Percentiles rank a stretch among this genome's conserved stretches.
Evolutionary conservation across 92 coral and sea anemone genomes (phyloP).

Genomic region (Phenganax stokvisi): DNA sequence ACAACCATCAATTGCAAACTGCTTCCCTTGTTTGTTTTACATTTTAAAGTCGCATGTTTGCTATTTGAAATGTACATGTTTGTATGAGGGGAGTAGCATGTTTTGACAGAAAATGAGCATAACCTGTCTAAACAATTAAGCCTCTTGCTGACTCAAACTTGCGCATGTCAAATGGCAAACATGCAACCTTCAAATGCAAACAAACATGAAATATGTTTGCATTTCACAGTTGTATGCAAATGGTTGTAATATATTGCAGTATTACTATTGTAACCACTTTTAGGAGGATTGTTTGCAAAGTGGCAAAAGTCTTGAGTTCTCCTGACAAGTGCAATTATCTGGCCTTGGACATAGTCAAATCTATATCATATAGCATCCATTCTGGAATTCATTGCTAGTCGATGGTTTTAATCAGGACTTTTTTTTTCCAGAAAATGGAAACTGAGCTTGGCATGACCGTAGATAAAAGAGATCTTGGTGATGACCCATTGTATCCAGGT

Average conservation of each 20-base stretch:
- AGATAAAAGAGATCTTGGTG: constrained; percentile 65
- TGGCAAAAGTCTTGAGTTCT: neutral
- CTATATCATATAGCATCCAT: neutral
- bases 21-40: too few relatives aligned
- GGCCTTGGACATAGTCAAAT: neutral
- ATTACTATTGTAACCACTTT: neutral
- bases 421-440: constrained; percentile 47
- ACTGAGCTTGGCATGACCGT: constrained; percentile 52
- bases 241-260: neutral
- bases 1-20: too few relatives aligned
- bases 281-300: neutral
- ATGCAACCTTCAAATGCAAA: too few relatives aligned
- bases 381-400: neutral
- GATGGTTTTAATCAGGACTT: neutral
- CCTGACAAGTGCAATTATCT: neutral
- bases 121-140: too few relatives aligned
- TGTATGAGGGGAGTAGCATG: too few relatives aligned
- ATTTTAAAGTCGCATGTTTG: too few relatives aligned
- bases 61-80: neutral
- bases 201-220: too few relatives aligned
- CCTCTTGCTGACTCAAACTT: too few relatives aligned
- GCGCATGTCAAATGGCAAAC: too few relatives aligned
- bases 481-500: constrained; percentile 56
- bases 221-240: too few relatives aligned
- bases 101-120: too few relatives aligned